A percentile compares a stretch with the other conserved stretches of the same genome.
These are phyloP conservation scores for Paracyprichromis sp. DNA, from an alignment of 2,113 vertebrate genomes.

Conservation along the genomic window DNA sequence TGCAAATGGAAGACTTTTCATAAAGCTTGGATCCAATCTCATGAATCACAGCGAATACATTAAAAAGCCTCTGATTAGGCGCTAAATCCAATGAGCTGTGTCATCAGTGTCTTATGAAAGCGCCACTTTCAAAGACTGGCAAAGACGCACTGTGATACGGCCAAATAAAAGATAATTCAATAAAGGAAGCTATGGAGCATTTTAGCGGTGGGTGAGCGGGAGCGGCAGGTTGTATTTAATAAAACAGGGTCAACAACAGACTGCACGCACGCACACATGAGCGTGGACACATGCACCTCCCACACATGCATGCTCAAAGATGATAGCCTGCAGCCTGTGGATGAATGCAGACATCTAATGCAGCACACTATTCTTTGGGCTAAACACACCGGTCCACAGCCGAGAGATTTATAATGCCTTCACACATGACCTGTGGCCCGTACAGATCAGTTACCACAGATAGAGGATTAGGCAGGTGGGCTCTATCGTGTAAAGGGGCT, in stretches of 20 bases:
- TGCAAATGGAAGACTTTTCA: slow-evolving; percentile 61
- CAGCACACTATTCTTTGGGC: neutral
- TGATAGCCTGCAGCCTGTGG: slow-evolving; percentile 18
- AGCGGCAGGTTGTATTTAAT: slow-evolving; percentile 4
- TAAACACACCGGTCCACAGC: slow-evolving; percentile 24
- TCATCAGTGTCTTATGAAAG: slow-evolving; percentile 45
- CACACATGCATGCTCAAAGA: neutral
- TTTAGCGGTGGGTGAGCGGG: neutral
- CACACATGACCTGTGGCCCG: slow-evolving; percentile 30
- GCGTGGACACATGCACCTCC: neutral
- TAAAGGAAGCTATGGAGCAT: slow-evolving; percentile 12
- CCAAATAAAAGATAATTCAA: slow-evolving; percentile 52
- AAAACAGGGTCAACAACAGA: slow-evolving; percentile 30
- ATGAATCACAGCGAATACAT: slow-evolving; percentile 50
- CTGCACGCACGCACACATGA: neutral
- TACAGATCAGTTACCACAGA: slow-evolving; percentile 39
- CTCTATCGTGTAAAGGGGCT: slow-evolving; percentile 6
- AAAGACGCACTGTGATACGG: neutral
- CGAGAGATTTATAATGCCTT: slow-evolving; percentile 33
- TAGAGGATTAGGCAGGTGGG: neutral
- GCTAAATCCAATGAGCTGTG: slow-evolving; percentile 50
- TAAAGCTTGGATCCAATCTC: slow-evolving; percentile 55
- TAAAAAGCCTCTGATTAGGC: slow-evolving; percentile 52
- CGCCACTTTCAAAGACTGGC: slow-evolving; percentile 15
- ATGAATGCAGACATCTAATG: slow-evolving; percentile 21